These are phyloP conservation scores for Struthio camelus DNA, from an alignment of 2,113 vertebrate genomes.

Conservation along the genomic window DNA sequence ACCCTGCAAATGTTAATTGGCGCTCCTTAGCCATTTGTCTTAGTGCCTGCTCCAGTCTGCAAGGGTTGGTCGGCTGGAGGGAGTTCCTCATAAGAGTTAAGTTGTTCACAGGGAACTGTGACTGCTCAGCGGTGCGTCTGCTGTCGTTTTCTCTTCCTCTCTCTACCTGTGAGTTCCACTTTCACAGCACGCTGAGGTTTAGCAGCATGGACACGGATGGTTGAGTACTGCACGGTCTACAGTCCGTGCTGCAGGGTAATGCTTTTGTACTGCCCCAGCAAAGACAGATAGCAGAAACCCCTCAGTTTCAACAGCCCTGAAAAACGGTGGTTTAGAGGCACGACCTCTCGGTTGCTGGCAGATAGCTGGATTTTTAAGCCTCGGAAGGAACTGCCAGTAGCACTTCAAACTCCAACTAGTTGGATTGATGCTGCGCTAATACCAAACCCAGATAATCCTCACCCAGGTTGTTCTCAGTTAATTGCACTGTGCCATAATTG, in stretches of 20 bases:
- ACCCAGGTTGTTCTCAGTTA: not conserved
- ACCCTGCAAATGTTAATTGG: not conserved
- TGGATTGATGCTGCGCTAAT: not conserved
- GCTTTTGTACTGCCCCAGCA: not conserved
- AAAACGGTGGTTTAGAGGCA: not conserved
- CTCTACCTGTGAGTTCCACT: not conserved
- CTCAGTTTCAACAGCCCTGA: not conserved
- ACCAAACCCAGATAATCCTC: not conserved
- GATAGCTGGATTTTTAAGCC: not conserved
- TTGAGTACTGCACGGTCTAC: not conserved
- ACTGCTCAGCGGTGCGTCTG: not conserved
- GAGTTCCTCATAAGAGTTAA: not conserved
- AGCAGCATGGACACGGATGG: not conserved
- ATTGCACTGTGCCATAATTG: not conserved
- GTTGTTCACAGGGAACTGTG: not conserved
- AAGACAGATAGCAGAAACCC: not conserved
- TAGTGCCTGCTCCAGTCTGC: not conserved
- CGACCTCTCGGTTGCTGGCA: not conserved
- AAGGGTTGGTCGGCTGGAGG: not conserved
- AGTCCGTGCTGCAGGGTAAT: rapidly evolving
- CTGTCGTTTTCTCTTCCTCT: not conserved
- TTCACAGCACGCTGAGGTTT: not conserved
- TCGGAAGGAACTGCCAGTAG: not conserved
- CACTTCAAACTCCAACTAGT: rapidly evolving
- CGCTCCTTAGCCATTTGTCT: not conserved